Evolutionary conservation across 1,140 invertebrate species (phyloP), one percentile per base, ranked within the genome.

Genomic region (Polypedilum pembai): DNA sequence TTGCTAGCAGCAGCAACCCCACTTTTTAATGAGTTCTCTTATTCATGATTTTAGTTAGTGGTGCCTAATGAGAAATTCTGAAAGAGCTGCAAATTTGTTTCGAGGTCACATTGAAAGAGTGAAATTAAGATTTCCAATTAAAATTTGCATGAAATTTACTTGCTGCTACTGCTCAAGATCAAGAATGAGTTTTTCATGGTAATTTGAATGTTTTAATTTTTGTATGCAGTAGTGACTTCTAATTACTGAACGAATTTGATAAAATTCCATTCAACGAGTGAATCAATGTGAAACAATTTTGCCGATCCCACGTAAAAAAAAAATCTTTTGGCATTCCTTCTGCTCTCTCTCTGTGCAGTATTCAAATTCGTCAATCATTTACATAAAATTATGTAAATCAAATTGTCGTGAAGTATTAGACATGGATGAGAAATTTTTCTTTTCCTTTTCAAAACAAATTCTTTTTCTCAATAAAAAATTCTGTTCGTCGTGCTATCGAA

Each of bases 371-470:
- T 56, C 45, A 56, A 56, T 56, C 45, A 56, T 56, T 56, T 56
- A 56, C 45, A 56, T 56, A 56, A 56, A 56, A 56, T 56, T 56
- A 56, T 56, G 45, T n/a, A 56, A 56, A 56, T 56, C 45, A 56
- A 56, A 56, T 56, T 56, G 45, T 56, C 45, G 45, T 56, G 45
- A 56, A 56, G n/a, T n/a, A 56, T 56, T 56, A 56, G 45, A n/a
- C 45, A 56, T 56, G 45, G 45, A 56, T 56, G 45, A 33, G 45
- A 56, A 56, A 33, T 33, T 33, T 33, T 33, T 33, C 5, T 33
- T 33, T 33, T 33, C 5, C 24, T 5, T 33, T 33, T 33, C 5
- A 33, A 33, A 33, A 33, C 24, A 33, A 33, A 33, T 3, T 33
- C 5, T 33, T 33, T 33, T 33, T 33, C 24, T 33, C n/a, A 56